Percentiles rank a stretch among this genome's conserved stretches.
Conservation (phyloP, 1,140 invertebrate genomes). For the Ips nitidus region DNA sequence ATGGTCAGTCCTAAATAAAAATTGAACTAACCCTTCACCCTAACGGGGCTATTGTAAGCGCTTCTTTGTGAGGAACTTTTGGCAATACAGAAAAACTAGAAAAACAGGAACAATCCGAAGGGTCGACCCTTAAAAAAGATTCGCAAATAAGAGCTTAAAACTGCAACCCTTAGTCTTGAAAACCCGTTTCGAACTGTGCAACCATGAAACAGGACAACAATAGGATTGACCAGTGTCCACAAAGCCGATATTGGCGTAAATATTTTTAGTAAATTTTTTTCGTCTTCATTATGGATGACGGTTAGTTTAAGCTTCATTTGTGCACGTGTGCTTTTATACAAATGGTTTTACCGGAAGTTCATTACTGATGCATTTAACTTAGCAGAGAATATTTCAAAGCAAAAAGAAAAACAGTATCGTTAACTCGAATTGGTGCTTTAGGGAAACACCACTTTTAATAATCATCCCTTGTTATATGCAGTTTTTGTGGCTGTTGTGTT, state of each 20-base stretch:
- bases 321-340: conserved; percentile 33
- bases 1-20: too few species aligned
- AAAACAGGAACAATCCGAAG: conserved; percentile 41
- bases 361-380: conserved; percentile 27
- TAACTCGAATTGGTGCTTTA: too few species aligned
- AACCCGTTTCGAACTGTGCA: conserved; percentile 39
- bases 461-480: too few species aligned
- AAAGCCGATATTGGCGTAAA: conserved; percentile 23
- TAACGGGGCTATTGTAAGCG: neutral
- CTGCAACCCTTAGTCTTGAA: conserved; percentile 34
- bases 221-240: conserved; percentile 34
- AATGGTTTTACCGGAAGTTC: conserved; percentile 31
- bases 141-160: conserved; percentile 31
- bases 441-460: too few species aligned
- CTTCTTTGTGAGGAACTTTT: conserved; percentile 34
- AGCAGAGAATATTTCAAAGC: neutral
- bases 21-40: neutral
- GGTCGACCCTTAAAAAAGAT: conserved; percentile 24
- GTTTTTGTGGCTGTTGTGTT: too few species aligned
- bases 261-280: conserved; percentile 28
- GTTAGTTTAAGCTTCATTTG: conserved; percentile 20
- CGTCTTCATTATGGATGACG: conserved; percentile 28
- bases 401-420: too few species aligned
- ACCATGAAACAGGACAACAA: conserved; percentile 33
- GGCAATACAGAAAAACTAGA: conserved; percentile 41